Evolutionary conservation across 2,888 invertebrate species (phyloP), one percentile per base, ranked within the genome.

Genomic region (Brenthis daphne): DNA sequence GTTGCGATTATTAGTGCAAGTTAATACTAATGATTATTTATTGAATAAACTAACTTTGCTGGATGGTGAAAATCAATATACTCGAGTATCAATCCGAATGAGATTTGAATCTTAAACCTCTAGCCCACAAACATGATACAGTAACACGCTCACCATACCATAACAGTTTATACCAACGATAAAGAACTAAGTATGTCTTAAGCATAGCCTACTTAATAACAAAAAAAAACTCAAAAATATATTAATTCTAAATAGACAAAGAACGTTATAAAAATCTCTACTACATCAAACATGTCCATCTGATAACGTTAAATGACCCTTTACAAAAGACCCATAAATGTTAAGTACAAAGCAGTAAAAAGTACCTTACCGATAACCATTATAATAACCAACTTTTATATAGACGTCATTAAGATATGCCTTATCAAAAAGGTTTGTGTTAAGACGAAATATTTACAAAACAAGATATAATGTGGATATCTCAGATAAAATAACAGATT

Each of bases 401-500:
- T 60, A 70, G 68, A 50, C 64, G 57, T 65, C 55, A 70, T 74
- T 71, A 72, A 74, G 75, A 76, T 75, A 73, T 67, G 65, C 64
- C 73, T 73, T 74, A 76, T 75, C 76, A 72, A 73, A 79, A 81
- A 83, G 82, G 82, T 84, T 85, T 81, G 79, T 79, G 77, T 80
- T 73, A 76, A 79, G 78, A 78, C 80, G 81, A 85, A 86, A 85
- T 85, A 82, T 84, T 82, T 83, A 86, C 82, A 79, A 84, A 83
- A 85, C 77, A 77, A 77, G 80, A 81, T 79, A 75, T 56, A 72
- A 43, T 43, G 64, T 29, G 57, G 58, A 65, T 63, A 61, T 70
- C 50, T 61, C 8, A 83, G 89, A 89, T 90, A 88, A 85, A 81
- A 77, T 70, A 65, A 68, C 71, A 81, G 86, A 87, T 87, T 86